Conservation (phyloP, 2,113 vertebrate species). For the Zeus faber region DNA sequence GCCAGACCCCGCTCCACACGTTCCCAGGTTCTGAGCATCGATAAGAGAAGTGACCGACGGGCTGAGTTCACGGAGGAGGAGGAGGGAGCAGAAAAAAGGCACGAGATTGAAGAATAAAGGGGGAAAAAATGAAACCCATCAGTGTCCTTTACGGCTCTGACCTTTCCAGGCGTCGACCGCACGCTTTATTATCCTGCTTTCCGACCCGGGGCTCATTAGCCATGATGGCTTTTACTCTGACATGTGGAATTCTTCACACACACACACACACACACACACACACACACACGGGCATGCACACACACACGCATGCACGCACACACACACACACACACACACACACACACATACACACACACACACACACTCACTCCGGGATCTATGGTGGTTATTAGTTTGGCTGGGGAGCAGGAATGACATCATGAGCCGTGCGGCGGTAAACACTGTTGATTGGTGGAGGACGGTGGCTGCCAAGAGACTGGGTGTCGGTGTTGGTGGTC, state of each 20-base stretch:
- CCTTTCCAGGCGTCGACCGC: constrained; percentile 48
- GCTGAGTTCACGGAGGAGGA: constrained; percentile 31
- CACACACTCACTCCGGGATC: constrained; percentile 48
- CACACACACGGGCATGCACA: neutral
- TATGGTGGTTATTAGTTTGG: constrained; percentile 59
- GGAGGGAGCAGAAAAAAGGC: constrained; percentile 7
- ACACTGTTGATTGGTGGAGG: constrained; percentile 69
- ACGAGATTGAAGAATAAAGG: constrained; percentile 27
- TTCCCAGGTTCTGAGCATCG: constrained; percentile 51
- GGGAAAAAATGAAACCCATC: constrained; percentile 47
- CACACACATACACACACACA: constrained; percentile 41
- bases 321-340: constrained; percentile 41
- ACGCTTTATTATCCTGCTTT: constrained; percentile 49
- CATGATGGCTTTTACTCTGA: constrained; percentile 46
- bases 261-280: neutral
- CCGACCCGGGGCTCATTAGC: constrained; percentile 55
- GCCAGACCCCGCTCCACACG: constrained; percentile 26
- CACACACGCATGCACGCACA: constrained; percentile 2
- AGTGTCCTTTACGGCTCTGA: constrained; percentile 51
- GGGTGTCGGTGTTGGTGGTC: constrained; percentile 71
- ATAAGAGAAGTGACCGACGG: constrained; percentile 61
- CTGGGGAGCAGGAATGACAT: constrained; percentile 64
- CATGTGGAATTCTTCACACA: constrained; percentile 42
- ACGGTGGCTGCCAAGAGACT: constrained; percentile 62
- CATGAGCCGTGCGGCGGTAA: constrained; percentile 64